phyloP scores from a whole-genome alignment of 2,797 vertebrate genomes.

The Sylvilagus floridanus region DNA sequence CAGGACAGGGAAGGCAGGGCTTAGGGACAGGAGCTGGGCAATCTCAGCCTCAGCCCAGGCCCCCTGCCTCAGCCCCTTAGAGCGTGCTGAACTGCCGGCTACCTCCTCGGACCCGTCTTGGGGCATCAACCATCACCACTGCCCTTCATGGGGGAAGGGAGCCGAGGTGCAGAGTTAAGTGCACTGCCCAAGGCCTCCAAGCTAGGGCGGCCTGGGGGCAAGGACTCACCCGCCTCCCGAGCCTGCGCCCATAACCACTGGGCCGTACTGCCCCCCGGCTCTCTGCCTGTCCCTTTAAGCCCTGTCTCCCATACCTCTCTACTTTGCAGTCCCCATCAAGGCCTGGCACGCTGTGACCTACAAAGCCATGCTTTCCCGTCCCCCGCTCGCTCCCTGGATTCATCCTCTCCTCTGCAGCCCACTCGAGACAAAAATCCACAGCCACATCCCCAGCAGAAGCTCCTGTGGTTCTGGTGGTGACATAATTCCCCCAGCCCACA shows the following conservation, averaged over 20 bases:
- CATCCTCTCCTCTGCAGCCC: neutral
- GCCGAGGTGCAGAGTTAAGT: too few relatives aligned
- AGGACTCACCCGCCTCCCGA: too few relatives aligned
- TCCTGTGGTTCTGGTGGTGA: neutral
- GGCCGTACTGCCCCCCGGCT: rapidly evolving
- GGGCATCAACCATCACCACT: neutral
- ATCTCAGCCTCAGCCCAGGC: neutral
- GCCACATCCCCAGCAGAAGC: neutral
- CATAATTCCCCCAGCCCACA: neutral
- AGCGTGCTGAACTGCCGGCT: neutral
- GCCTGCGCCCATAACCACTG: too few relatives aligned
- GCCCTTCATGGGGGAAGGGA: neutral
- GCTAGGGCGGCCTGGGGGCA: too few relatives aligned
- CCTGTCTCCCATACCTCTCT: neutral
- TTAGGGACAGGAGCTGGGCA: neutral
- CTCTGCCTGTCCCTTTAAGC: neutral
- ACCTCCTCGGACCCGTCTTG: neutral
- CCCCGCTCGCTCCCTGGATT: neutral
- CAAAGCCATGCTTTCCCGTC: neutral
- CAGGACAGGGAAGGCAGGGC: neutral
- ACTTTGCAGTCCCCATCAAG: neutral
- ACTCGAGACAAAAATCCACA: neutral
- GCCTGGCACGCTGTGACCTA: rapidly evolving
- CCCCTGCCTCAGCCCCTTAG: neutral
- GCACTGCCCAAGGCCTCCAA: too few relatives aligned